These are phyloP conservation scores for Magallana nippona DNA, from an alignment of 2,888 invertebrate genomes.

Conservation along the genomic window DNA sequence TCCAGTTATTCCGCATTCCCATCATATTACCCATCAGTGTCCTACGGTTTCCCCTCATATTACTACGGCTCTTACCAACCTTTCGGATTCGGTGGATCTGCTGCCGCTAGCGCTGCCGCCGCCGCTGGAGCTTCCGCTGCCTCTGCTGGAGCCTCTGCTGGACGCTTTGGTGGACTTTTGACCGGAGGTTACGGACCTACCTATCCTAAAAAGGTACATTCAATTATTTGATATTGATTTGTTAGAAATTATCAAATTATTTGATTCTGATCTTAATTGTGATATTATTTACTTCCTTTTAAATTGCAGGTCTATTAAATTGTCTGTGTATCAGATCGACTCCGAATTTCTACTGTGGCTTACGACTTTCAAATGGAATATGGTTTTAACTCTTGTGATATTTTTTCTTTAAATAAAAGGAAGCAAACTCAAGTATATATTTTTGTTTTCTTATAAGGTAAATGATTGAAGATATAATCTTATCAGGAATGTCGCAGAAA, in stretches of 20 bases:
- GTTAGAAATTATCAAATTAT: background rate
- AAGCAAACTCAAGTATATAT: too few relatives aligned
- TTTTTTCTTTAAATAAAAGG: too few relatives aligned
- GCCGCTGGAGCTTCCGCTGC: constrained; percentile 10
- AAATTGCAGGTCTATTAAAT: background rate
- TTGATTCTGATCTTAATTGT: background rate
- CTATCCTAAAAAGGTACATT: background rate
- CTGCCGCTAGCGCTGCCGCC: constrained; percentile 4
- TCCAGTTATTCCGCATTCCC: too few relatives aligned
- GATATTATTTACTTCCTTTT: background rate
- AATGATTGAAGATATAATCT: too few relatives aligned
- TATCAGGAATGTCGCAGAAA: too few relatives aligned
- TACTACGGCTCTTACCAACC: background rate
- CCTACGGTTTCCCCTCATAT: background rate
- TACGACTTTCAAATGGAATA: too few relatives aligned
- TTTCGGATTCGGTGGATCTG: background rate
- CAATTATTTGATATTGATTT: background rate
- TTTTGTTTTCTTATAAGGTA: too few relatives aligned
- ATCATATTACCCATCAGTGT: background rate
- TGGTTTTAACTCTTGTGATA: too few relatives aligned
- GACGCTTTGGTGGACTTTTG: background rate
- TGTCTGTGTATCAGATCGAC: too few relatives aligned
- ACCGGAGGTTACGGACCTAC: background rate
- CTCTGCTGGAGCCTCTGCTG: constrained; percentile 12
- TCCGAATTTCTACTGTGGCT: too few relatives aligned